Percentiles rank a stretch among this genome's conserved stretches.
Evolutionary conservation across 2,797 vertebrate genomes (phyloP).

Genomic region (Fistularia commersonii): DNA sequence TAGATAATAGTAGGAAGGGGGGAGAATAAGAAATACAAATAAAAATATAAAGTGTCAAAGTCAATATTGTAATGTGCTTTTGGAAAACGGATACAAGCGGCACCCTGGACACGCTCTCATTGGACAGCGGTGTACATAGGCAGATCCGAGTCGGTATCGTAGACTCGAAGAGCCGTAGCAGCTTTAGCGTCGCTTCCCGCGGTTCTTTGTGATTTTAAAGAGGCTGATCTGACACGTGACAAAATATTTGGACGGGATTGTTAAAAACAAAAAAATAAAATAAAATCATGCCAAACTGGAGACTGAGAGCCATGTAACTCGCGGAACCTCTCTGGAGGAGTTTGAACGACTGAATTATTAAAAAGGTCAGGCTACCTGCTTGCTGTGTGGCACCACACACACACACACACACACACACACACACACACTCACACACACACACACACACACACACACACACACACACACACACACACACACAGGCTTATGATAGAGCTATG

Average conservation of each 20-base stretch:
- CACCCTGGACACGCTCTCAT: too few species aligned
- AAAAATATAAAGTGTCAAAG: too few species aligned
- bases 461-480: slow-evolving; percentile 5
- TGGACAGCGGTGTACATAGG: too few species aligned
- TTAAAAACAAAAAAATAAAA: slow-evolving; percentile 14
- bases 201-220: too few species aligned
- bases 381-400: slow-evolving; percentile 52
- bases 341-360: slow-evolving; percentile 75
- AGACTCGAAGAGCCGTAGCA: too few species aligned
- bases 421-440: too few species aligned
- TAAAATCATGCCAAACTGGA: slow-evolving; percentile 18
- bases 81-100: too few species aligned
- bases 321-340: slow-evolving; percentile 40
- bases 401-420: not conserved
- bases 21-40: too few species aligned
- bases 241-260: slow-evolving; percentile 33
- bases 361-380: slow-evolving; percentile 78
- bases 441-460: too few species aligned
- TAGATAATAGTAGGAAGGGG: too few species aligned
- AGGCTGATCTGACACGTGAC: slow-evolving; percentile 8
- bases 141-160: too few species aligned
- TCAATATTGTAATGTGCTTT: too few species aligned
- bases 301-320: slow-evolving; percentile 8
- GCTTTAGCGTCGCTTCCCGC: not conserved
- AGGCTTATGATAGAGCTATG: slow-evolving; percentile 21